Conservation (phyloP, 2,797 vertebrate species). For the Aplochiton taeniatus region DNA sequence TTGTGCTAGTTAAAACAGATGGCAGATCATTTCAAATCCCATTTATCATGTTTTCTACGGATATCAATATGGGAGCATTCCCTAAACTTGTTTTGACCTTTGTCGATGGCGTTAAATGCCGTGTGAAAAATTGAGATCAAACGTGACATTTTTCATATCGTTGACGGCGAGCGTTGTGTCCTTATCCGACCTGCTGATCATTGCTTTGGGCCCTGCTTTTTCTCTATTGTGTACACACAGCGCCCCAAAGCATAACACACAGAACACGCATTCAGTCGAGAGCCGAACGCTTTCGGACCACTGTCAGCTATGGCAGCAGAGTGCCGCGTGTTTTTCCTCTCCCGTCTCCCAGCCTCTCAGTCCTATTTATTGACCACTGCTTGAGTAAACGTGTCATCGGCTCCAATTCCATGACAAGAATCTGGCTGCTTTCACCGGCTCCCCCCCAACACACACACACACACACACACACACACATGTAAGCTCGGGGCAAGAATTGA, state of each 20-base stretch:
- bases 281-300: constrained; percentile 54
- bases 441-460: too few species aligned
- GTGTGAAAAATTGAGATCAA: constrained; percentile 35
- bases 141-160: constrained; percentile 49
- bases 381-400: constrained; percentile 52
- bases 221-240: constrained; percentile 37
- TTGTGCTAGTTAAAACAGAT: constrained; percentile 45
- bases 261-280: constrained; percentile 39
- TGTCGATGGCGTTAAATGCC: constrained; percentile 34
- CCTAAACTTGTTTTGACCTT: constrained; percentile 53
- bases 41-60: constrained; percentile 44
- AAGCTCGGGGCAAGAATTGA: constrained; percentile 60
- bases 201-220: constrained; percentile 24
- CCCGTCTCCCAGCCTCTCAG: constrained; percentile 38
- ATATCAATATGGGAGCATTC: constrained; percentile 38
- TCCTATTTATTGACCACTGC: constrained; percentile 56
- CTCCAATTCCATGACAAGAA: constrained; percentile 65
- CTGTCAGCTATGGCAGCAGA: constrained; percentile 44
- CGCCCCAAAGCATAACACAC: constrained; percentile 26
- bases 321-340: constrained; percentile 44
- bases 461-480: too few species aligned
- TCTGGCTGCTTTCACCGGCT: constrained; percentile 41
- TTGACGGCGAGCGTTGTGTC: constrained; percentile 19
- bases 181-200: constrained; percentile 46
- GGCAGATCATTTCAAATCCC: constrained; percentile 36